phyloP scores from a whole-genome alignment of 2,113 vertebrate species.

The Tragelaphus strepsiceros region DNA sequence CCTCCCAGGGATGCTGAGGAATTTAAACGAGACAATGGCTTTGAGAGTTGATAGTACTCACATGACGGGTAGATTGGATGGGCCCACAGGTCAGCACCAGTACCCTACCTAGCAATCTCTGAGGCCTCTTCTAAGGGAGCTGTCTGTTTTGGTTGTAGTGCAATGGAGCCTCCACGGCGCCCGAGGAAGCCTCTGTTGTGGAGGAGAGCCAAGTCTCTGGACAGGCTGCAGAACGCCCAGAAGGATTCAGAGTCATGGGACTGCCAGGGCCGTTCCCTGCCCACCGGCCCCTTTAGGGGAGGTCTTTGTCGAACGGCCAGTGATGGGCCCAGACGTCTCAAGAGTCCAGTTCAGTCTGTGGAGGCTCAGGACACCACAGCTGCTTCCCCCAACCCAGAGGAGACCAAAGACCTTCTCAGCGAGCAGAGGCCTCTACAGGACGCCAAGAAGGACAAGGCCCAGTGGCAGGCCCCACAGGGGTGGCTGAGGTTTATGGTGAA shows the following conservation, averaged over 20 bases:
- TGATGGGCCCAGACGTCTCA: conserved; percentile 60
- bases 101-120: rapidly evolving
- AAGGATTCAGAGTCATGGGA: conserved; percentile 85
- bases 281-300: conserved; percentile 16
- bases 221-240: conserved; percentile 60
- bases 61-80: rapidly evolving
- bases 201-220: conserved; percentile 74
- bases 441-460: conserved; percentile 71
- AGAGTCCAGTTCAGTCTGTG: background rate
- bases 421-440: conserved; percentile 50
- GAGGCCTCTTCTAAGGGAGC: background rate
- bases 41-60: background rate
- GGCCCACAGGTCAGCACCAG: rapidly evolving
- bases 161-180: rapidly evolving
- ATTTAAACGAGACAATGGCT: background rate
- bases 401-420: background rate
- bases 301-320: conserved; percentile 77
- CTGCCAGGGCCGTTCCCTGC: conserved; percentile 82
- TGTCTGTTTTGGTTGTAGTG: conserved; percentile 48
- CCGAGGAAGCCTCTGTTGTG: rapidly evolving
- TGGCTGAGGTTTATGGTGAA: conserved; percentile 82
- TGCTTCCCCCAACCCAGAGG: background rate
- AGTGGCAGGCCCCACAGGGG: conserved; percentile 68
- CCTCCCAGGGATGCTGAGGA: background rate
- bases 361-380: background rate